Percentiles rank a stretch among this genome's conserved stretches.
phyloP scores from a whole-genome alignment of 2,113 vertebrate species.

The Ailurus styani region DNA sequence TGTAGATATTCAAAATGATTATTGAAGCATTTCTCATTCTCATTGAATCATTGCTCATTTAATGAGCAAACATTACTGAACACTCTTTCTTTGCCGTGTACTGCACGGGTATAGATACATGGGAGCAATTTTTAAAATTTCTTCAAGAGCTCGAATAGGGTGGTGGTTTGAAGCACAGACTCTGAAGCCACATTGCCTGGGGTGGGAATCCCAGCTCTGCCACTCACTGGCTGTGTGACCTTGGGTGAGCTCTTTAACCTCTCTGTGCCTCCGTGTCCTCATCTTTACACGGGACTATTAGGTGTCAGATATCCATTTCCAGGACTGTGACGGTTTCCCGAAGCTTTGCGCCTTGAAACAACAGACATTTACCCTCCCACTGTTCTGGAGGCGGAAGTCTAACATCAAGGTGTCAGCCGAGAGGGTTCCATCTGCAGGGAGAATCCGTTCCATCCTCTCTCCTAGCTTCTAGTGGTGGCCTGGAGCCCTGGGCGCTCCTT shows the following conservation, averaged over 20 bases:
- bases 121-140: background rate
- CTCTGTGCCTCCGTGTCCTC: background rate
- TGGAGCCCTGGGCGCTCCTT: rapidly evolving
- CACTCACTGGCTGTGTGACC: background rate
- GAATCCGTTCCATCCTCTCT: rapidly evolving
- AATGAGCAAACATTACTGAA: background rate
- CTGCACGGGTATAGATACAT: background rate
- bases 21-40: too few species aligned
- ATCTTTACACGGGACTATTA: background rate
- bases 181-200: background rate
- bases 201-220: background rate
- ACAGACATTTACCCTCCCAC: too few species aligned
- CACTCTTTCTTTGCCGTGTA: background rate
- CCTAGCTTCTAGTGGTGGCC: background rate
- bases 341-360: background rate
- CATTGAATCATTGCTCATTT: too few species aligned
- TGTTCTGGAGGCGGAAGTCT: background rate
- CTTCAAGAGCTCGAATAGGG: background rate
- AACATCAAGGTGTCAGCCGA: background rate
- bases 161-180: background rate
- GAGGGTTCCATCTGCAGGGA: background rate
- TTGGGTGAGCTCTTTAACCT: background rate
- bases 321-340: background rate
- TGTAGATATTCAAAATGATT: background rate
- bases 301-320: background rate